Percentiles rank a stretch among this genome's conserved stretches.
These are phyloP conservation scores for Pseudotriccus pelzelni DNA, from an alignment of 2,797 vertebrate genomes.

Conservation along the genomic window DNA sequence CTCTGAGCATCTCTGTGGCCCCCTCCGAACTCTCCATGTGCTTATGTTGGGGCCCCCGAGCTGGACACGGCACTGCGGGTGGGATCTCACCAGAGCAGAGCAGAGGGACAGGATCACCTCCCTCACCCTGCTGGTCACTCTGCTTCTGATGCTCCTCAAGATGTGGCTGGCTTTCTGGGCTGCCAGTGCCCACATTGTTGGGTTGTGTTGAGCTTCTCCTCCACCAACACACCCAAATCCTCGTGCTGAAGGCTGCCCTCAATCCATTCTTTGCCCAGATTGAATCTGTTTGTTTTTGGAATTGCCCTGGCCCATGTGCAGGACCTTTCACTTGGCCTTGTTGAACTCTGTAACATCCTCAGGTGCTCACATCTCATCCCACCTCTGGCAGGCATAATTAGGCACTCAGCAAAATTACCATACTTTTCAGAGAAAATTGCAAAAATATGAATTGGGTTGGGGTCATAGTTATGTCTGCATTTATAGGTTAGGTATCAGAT, in stretches of 20 bases:
- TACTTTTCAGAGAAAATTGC: not conserved
- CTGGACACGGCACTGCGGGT: too few relatives aligned
- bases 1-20: not conserved
- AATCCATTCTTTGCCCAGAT: not conserved
- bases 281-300: not conserved
- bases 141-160: not conserved
- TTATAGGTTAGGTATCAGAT: not conserved
- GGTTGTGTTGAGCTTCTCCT: not conserved
- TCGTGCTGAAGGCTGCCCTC: not conserved
- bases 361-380: not conserved
- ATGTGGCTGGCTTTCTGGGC: not conserved
- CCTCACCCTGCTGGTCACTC: accelerated
- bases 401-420: not conserved
- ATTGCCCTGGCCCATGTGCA: not conserved
- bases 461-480: not conserved
- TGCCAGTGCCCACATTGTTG: not conserved
- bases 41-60: not conserved
- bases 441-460: not conserved
- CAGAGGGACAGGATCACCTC: not conserved
- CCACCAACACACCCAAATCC: too few relatives aligned
- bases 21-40: not conserved
- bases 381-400: not conserved
- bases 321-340: not conserved
- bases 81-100: not conserved
- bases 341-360: not conserved